A percentile compares a stretch with the other conserved stretches of the same genome.
Conservation (phyloP, 2,797 vertebrate species). For the Pangasius djambal region DNA sequence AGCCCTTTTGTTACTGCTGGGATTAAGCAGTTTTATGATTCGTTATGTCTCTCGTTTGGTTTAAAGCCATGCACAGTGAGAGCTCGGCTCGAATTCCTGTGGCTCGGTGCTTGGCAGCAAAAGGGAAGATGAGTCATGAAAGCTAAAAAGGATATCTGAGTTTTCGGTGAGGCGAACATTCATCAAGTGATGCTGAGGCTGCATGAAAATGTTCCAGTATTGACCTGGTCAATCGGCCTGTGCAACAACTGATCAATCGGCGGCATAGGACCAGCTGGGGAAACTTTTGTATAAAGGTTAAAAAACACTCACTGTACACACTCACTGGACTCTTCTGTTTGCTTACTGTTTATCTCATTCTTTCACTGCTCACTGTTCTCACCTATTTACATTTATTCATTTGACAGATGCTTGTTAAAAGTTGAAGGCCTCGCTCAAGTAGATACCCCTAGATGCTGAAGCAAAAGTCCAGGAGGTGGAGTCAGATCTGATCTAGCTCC, state of each 20-base stretch:
- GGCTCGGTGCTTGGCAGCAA: slow-evolving; percentile 55
- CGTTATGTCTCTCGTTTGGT: slow-evolving; percentile 50
- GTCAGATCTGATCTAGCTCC: background rate
- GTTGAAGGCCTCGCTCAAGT: background rate
- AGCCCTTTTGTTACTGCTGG: slow-evolving; percentile 43
- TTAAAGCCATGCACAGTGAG: slow-evolving; percentile 46
- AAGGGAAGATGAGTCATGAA: slow-evolving; percentile 59
- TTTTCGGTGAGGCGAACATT: slow-evolving; percentile 56
- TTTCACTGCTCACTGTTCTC: background rate
- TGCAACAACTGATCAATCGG: slow-evolving; percentile 43
- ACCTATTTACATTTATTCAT: background rate
- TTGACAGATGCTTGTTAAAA: background rate
- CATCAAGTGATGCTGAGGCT: slow-evolving; percentile 56
- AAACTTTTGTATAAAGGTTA: background rate
- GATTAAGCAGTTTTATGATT: slow-evolving; percentile 54
- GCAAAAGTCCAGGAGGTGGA: background rate
- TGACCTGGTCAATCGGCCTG: slow-evolving; percentile 45
- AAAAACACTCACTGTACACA: background rate
- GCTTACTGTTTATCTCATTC: background rate
- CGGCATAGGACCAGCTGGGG: background rate
- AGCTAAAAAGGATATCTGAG: slow-evolving; percentile 60
- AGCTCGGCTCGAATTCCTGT: slow-evolving; percentile 53
- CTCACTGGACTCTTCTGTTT: background rate
- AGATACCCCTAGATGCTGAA: background rate
- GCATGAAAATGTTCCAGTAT: slow-evolving; percentile 55